Evolutionary conservation across 1,140 invertebrate species (phyloP).

Genomic region (Megalopta genalis): DNA sequence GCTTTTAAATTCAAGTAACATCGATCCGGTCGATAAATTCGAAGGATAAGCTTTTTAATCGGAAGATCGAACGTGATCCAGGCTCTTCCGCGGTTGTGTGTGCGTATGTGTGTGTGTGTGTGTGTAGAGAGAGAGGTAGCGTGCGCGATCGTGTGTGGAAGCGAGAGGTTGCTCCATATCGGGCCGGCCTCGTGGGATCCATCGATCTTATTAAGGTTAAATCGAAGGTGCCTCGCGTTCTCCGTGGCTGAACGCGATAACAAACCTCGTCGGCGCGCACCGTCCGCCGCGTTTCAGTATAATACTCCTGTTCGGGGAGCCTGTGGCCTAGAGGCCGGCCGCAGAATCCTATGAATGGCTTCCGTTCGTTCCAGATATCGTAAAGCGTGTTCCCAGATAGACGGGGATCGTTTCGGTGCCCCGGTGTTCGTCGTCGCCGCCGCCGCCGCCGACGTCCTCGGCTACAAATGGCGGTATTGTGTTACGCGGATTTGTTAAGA

Average conservation of each 20-base stretch:
- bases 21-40: no score
- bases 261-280: constrained; percentile 52
- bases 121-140: no score
- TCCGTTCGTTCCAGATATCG: constrained; percentile 63
- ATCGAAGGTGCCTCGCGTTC: constrained; percentile 71
- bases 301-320: background rate
- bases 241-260: constrained; percentile 69
- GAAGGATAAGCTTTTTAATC: background rate
- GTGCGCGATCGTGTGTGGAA: background rate
- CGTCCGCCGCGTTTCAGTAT: background rate
- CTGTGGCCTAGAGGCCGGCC: constrained; percentile 40
- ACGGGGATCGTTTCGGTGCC: constrained; percentile 34
- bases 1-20: no score
- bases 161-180: constrained; percentile 52
- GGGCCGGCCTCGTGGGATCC: constrained; percentile 66
- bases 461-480: constrained; percentile 37
- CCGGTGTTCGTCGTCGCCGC: background rate
- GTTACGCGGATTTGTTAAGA: constrained; percentile 34
- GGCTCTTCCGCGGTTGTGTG: no score
- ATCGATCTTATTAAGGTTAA: constrained; percentile 76
- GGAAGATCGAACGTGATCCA: background rate
- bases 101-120: no score
- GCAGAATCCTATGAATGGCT: constrained; percentile 59
- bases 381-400: constrained; percentile 52
- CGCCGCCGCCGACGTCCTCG: no score